These are phyloP conservation scores for Chrysolina haemoptera DNA, from an alignment of 2,888 invertebrate genomes.

Conservation along the genomic window DNA sequence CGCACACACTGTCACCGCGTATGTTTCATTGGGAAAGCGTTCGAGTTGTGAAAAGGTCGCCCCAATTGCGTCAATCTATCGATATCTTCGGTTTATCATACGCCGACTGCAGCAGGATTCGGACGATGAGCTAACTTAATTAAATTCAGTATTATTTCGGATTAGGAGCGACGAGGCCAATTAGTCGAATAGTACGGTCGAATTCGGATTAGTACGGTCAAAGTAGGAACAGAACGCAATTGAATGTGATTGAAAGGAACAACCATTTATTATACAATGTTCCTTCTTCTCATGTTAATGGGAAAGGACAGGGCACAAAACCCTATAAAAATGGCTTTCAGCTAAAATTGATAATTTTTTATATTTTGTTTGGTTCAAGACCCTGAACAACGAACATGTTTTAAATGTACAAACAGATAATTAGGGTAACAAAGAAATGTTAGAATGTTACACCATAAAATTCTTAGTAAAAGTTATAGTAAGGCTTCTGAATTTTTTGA, in stretches of 20 bases:
- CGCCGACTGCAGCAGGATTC: conserved; percentile 14
- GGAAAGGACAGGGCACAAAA: too few species aligned
- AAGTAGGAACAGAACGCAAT: not conserved
- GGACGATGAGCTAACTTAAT: conserved; percentile 13
- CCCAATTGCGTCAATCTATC: not conserved
- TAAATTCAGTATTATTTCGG: conserved; percentile 5
- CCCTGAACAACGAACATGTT: too few species aligned
- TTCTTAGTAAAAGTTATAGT: too few species aligned
- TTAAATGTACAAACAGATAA: too few species aligned
- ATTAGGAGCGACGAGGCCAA: conserved; percentile 16
- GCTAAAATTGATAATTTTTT: too few species aligned
- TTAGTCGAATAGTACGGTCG: conserved; percentile 10
- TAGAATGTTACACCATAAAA: too few species aligned
- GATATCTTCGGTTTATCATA: conserved; percentile 20
- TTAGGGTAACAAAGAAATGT: too few species aligned
- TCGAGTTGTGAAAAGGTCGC: conserved; percentile 9
- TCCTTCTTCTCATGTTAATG: too few species aligned
- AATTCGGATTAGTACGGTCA: conserved; percentile 15
- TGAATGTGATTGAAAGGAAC: not conserved
- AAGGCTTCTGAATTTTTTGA: too few species aligned
- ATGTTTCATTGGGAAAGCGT: not conserved
- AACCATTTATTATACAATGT: too few species aligned
- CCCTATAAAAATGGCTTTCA: too few species aligned
- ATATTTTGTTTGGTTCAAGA: too few species aligned
- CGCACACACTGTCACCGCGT: conserved; percentile 1